These are phyloP conservation scores for Megaceryle maxima DNA, from an alignment of 2,113 vertebrate species.

Conservation along the genomic window DNA sequence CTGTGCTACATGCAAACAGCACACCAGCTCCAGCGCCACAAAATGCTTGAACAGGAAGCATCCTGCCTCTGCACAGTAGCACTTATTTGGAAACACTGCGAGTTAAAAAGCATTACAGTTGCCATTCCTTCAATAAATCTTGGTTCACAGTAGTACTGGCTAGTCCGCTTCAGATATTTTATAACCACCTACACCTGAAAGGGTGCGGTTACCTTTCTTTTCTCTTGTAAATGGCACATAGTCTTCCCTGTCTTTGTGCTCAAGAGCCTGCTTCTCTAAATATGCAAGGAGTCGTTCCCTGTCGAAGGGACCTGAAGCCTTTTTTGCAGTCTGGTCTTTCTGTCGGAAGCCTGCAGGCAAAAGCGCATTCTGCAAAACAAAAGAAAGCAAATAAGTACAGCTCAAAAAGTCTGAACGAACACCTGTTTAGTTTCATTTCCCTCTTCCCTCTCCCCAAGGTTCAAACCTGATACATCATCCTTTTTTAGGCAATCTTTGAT, in stretches of 20 bases:
- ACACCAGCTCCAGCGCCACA: not conserved
- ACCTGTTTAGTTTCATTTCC: not conserved
- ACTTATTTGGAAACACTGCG: fast-evolving
- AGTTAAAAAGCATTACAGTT: not conserved
- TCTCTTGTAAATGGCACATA: conserved; percentile 92
- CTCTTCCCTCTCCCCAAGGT: not conserved
- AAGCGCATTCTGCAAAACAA: conserved; percentile 85
- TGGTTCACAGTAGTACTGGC: not conserved
- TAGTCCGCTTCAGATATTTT: not conserved
- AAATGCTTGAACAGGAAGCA: not conserved
- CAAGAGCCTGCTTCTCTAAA: conserved; percentile 93
- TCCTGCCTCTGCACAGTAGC: not conserved
- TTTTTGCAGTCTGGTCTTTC: conserved; percentile 93
- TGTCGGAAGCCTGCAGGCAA: conserved; percentile 94
- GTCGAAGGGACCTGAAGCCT: conserved; percentile 82
- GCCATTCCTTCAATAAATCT: not conserved
- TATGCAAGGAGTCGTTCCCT: conserved; percentile 87
- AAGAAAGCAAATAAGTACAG: not conserved
- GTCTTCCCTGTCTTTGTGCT: conserved; percentile 93
- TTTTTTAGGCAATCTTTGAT: not conserved
- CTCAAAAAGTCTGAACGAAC: not conserved
- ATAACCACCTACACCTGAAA: fast-evolving
- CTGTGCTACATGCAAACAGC: not conserved
- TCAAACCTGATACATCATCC: not conserved
- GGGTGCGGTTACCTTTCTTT: conserved; percentile 84